A percentile compares a stretch with the other conserved stretches of the same genome.
These are phyloP conservation scores for Poeciliopsis paucimaculata DNA, from an alignment of 2,797 vertebrate genomes.

Conservation along the genomic window DNA sequence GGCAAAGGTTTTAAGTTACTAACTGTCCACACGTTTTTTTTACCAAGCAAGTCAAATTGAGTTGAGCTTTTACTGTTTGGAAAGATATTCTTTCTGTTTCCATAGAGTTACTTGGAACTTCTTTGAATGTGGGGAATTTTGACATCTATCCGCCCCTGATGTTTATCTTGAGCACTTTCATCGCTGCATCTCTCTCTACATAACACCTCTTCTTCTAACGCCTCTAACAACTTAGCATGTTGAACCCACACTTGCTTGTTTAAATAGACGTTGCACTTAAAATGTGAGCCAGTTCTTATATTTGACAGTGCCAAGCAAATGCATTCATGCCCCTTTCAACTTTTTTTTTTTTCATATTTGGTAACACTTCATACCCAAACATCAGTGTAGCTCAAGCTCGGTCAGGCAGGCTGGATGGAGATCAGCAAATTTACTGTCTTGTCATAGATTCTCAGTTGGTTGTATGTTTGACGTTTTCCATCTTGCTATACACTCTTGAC, in stretches of 20 bases:
- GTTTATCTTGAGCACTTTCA: neutral
- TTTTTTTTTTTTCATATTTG: neutral
- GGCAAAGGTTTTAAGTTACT: neutral
- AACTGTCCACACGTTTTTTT: neutral
- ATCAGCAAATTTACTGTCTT: neutral
- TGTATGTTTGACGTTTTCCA: neutral
- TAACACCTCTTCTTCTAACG: neutral
- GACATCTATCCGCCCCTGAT: neutral
- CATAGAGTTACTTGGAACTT: neutral
- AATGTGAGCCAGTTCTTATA: neutral
- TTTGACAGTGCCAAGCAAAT: neutral
- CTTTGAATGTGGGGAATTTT: neutral
- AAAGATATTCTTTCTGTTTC: neutral
- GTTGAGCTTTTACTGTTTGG: neutral
- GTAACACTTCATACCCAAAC: neutral
- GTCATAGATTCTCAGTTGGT: neutral
- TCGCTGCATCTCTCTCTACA: neutral
- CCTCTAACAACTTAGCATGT: neutral
- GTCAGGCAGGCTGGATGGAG: neutral
- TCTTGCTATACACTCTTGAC: neutral
- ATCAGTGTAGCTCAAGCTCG: neutral
- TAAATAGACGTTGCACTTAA: conserved; percentile 3
- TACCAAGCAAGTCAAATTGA: neutral
- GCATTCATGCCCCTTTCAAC: neutral
- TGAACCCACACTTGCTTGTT: neutral